Percentiles rank a stretch among this genome's conserved stretches.
These are phyloP conservation scores for Trachythela sp. DNA, from an alignment of 64 coral and sea anemone species.

Conservation along the genomic window DNA sequence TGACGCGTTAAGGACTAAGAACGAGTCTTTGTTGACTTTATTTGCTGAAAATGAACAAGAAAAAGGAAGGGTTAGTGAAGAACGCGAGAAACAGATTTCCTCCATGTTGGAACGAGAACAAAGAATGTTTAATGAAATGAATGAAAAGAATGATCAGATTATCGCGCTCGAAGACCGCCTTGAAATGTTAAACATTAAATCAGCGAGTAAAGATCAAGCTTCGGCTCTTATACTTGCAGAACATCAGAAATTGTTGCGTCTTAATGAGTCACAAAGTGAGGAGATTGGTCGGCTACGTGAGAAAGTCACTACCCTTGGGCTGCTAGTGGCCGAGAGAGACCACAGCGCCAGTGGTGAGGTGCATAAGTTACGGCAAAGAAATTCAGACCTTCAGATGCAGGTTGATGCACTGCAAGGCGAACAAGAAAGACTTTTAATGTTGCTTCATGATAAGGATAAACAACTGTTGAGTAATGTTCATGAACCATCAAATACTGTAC, in stretches of 20 bases:
- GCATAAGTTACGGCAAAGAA: not conserved
- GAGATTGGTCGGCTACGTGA: not conserved
- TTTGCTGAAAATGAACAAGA: not conserved
- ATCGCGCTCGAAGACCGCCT: not conserved
- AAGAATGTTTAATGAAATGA: slow-evolving; percentile 12
- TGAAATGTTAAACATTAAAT: slow-evolving; percentile 8
- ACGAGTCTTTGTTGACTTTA: not conserved
- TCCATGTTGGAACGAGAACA: not conserved
- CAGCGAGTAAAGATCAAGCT: not conserved
- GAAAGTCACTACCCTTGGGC: not conserved
- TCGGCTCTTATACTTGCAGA: not conserved
- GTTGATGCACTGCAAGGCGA: slow-evolving; percentile 16
- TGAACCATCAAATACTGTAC: not conserved
- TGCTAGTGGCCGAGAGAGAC: not conserved
- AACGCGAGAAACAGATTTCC: not conserved
- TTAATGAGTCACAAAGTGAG: slow-evolving; percentile 12
- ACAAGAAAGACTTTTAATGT: not conserved
- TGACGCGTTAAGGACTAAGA: slow-evolving; percentile 2
- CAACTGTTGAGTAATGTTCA: not conserved
- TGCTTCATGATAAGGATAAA: slow-evolving; percentile 7
- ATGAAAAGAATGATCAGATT: slow-evolving; percentile 17
- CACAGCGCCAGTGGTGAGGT: not conserved
- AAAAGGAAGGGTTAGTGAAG: not conserved
- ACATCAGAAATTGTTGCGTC: not conserved
- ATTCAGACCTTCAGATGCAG: not conserved